Evolutionary conservation across 2,888 invertebrate species (phyloP), one percentile per base, ranked within the genome.

Genomic region (Ennomos erosarius): DNA sequence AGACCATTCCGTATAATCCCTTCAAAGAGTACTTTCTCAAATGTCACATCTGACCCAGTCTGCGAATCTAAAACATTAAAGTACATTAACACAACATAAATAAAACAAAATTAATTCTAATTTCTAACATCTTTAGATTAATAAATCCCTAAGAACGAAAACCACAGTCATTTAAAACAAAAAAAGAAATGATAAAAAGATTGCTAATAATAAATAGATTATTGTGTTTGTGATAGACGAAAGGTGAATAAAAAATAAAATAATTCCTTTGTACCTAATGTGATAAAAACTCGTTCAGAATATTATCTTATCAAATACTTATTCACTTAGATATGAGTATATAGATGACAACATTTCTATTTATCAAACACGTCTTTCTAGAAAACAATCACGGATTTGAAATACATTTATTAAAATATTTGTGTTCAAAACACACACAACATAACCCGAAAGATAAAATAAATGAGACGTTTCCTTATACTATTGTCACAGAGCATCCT

Each of bases 11-110:
- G 70, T 38, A 87, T 55, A 11, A 71, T 57, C 64, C 90, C 90
- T 56, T 70, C 73, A 54, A 81, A 90, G 0, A 88, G 62, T 55
- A 85, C 70, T 68, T 79, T 84, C 1, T 81, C 80, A 59, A 90
- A 90, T 10, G 60, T 52, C 4, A 71, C 75, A 51, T 68, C 68
- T 10, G 68, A 51, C 50, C 48, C 73, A 45, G 47, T 47, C 36
- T 68, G 67, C 42, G 45, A 56, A 62, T 68, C 81, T 79, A 62
- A 59, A 66, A 58, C 12, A 51, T 43, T n/a, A 13, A 33, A 55
- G 45, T 2, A 34, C 39, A 35, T 35, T 36, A 10, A 45, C 16
- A 45, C 6, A 26, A 3, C 26, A 26, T 3, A 45, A 11, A 47
- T 45, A 33, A 26, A 39, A 8, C 38, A 11, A 5, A 16, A 11